These are phyloP conservation scores for Oopsacas minuta DNA, from an alignment of 37 sponge, comb jelly and placozoan genomes.

Conservation along the genomic window DNA sequence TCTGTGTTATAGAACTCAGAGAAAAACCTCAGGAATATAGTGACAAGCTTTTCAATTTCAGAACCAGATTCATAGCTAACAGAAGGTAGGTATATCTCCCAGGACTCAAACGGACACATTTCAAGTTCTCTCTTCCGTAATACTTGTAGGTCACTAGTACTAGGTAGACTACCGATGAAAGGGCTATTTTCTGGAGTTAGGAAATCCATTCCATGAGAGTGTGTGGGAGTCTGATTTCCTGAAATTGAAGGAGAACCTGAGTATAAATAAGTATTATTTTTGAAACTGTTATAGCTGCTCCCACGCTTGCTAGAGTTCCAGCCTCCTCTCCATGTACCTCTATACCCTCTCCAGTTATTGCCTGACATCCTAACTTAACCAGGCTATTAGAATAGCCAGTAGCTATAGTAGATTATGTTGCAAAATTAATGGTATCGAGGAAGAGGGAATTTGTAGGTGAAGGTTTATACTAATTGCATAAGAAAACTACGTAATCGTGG, in stretches of 20 bases:
- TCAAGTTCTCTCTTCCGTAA: constrained; percentile 9
- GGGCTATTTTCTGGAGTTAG: neutral
- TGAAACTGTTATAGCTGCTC: neutral
- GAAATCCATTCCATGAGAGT: neutral
- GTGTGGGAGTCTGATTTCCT: neutral
- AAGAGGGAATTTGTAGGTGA: too few relatives aligned
- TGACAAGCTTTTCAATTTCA: neutral
- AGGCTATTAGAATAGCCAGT: too few relatives aligned
- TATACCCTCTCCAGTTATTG: neutral
- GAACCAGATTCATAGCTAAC: neutral
- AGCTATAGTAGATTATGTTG: too few relatives aligned
- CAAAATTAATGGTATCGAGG: too few relatives aligned
- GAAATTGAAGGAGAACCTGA: neutral
- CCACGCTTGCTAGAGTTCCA: neutral
- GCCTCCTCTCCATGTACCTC: neutral
- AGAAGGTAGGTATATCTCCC: neutral
- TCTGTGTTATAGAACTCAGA: neutral
- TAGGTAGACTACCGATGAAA: neutral
- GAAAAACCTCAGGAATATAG: neutral
- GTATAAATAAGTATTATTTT: neutral
- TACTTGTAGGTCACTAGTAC: neutral
- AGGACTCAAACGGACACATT: neutral
- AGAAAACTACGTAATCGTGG: too few relatives aligned
- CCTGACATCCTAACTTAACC: constrained; percentile 2
- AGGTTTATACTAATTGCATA: too few relatives aligned